Percentiles rank a stretch among this genome's conserved stretches.
Evolutionary conservation across 2,113 vertebrate species (phyloP).

Genomic region (Protomyctophum bolini): DNA sequence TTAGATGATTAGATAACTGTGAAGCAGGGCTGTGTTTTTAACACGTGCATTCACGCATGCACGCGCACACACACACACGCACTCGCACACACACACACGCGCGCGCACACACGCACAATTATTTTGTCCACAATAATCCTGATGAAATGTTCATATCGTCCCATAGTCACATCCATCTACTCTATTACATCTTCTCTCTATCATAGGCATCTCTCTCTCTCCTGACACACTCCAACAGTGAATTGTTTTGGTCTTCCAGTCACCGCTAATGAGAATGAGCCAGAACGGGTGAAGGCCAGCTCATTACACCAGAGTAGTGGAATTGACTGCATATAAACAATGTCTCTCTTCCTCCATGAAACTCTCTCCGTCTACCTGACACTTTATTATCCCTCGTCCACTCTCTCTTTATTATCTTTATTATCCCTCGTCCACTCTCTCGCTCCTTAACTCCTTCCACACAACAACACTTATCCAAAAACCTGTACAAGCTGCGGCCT

Average conservation of each 20-base stretch:
- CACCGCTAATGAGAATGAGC: constrained; percentile 57
- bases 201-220: too few species aligned
- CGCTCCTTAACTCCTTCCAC: constrained; percentile 32
- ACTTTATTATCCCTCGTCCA: constrained; percentile 21
- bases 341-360: constrained; percentile 35
- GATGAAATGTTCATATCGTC: too few species aligned
- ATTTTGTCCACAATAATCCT: too few species aligned
- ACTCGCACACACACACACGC: too few species aligned
- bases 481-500: constrained; percentile 27
- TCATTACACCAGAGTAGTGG: constrained; percentile 45
- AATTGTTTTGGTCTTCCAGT: constrained; percentile 32
- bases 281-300: constrained; percentile 38
- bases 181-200: too few species aligned
- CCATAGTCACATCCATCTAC: too few species aligned
- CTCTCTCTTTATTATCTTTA: too few species aligned
- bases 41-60: too few species aligned
- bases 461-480: constrained; percentile 15
- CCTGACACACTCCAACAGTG: too few species aligned
- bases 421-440: constrained; percentile 21
- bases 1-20: too few species aligned
- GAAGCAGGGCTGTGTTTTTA: too few species aligned
- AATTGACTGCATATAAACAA: constrained; percentile 54
- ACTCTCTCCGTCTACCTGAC: constrained; percentile 32
- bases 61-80: background rate
- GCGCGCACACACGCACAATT: too few species aligned